Base-by-base conservation (phyloP, 2,888 invertebrate genomes). In the Acrocera orbiculus region DNA sequence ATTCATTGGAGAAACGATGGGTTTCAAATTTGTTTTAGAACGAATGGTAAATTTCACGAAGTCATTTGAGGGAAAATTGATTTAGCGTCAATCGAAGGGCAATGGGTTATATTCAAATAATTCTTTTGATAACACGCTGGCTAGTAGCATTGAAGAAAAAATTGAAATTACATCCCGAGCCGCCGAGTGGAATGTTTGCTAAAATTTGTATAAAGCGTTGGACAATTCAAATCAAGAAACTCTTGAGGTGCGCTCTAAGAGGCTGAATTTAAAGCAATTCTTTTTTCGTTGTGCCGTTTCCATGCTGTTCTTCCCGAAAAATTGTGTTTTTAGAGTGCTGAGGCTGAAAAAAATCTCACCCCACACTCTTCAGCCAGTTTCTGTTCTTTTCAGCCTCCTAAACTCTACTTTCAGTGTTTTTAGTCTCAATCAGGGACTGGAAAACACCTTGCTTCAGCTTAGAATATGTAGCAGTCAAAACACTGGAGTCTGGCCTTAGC, bases 101-200 rank as follows among this genome's bases (percentile, higher is more conserved):
- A 92, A 48, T 93, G 93, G 93, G 90, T 92, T 14, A 81, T 93
- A 37, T 61, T 93, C 78, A 92, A 65, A 93, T 92, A 55, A 76
- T 93, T 37, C 93, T 93, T 61, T 67, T 93, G 40, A 92, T 93
- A 0, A 73, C 76, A 15, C 80, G 70, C 45, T 93, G 93, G 92
- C 62, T 93, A n/a, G 58, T 81, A 0, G 72, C 69, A 0, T 63
- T 93, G 13, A 93, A 93, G 53, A 92, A 92, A 83, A 81, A 56
- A 76, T 92, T 67, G 92, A 92, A 54, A 74, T 80, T 42, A 73
- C 76, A 27, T 66, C 73, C 92, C 49, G 92, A 93, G 57, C 90
- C 92, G 0, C 92, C 93, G 0, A 86, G 82, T 7, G 92, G 93
- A 19, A 90, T 93, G 82, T 73, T 76, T 62, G 89, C 90, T 2